A percentile compares a stretch with the other conserved stretches of the same genome.
Conservation (phyloP, 2,113 vertebrate species). For the Lathamus discolor region DNA sequence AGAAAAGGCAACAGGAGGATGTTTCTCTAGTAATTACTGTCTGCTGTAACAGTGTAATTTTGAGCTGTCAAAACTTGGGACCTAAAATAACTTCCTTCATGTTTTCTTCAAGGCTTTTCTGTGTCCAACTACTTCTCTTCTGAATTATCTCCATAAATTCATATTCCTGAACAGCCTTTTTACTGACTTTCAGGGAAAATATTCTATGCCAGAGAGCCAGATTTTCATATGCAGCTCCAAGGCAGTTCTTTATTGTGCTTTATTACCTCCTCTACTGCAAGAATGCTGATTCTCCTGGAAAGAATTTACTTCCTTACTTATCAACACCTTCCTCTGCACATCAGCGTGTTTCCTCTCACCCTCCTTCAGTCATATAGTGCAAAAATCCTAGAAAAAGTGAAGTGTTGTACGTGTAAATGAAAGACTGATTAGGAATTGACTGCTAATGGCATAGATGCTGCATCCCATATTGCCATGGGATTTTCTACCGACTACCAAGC, state of each 20-base stretch:
- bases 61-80: background rate
- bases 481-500: constrained; percentile 26
- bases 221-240: constrained; percentile 32
- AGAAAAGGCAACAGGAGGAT: background rate
- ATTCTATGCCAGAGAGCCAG: background rate
- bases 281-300: constrained; percentile 1
- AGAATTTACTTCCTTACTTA: constrained; percentile 41
- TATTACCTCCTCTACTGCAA: background rate
- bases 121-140: background rate
- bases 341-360: background rate
- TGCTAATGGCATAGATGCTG: constrained; percentile 16
- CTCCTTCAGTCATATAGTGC: background rate
- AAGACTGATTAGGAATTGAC: constrained; percentile 30
- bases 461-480: constrained; percentile 6
- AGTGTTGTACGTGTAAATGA: constrained; percentile 43
- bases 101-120: background rate
- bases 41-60: background rate
- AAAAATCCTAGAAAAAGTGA: constrained; percentile 30
- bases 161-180: constrained; percentile 19
- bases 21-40: background rate
- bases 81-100: background rate
- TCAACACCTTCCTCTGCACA: constrained; percentile 33
- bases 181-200: constrained; percentile 8
- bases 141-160: background rate
- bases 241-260: constrained; percentile 11